phyloP scores from a whole-genome alignment of 1,140 invertebrate genomes.

The Coptotermes formosanus region DNA sequence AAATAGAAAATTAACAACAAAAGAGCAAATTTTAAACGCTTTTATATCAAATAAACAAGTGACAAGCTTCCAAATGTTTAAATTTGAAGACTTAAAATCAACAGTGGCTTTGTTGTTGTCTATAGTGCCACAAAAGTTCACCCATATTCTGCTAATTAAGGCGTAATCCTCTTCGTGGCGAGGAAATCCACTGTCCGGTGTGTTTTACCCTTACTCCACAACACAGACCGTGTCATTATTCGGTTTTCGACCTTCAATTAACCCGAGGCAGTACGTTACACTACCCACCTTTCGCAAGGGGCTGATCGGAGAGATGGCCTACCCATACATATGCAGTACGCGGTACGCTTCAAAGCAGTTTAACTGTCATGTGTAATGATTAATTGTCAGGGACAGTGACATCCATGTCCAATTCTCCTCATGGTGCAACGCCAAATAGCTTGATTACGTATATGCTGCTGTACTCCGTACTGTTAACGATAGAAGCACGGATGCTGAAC shows the following conservation, averaged over 20 bases:
- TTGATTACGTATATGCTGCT: not conserved
- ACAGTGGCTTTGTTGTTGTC: no score
- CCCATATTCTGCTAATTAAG: no score
- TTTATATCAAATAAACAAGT: no score
- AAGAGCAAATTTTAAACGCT: no score
- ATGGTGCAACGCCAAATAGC: not conserved
- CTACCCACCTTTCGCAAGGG: not conserved
- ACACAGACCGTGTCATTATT: not conserved
- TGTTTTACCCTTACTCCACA: not conserved
- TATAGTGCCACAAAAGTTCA: no score
- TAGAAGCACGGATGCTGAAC: not conserved
- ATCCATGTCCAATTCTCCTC: constrained; percentile 15
- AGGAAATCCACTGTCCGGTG: not conserved
- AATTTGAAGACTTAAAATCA: no score
- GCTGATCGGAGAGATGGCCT: not conserved
- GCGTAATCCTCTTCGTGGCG: not conserved
- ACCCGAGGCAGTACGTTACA: not conserved
- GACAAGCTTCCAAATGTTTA: no score
- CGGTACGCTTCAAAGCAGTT: constrained; percentile 7
- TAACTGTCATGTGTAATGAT: constrained; percentile 9
- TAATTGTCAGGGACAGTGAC: constrained; percentile 2
- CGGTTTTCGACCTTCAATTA: not conserved
- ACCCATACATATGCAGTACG: not conserved
- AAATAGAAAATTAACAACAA: no score
- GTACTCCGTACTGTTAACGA: not conserved